Evolutionary conservation across 2,113 vertebrate species (phyloP).

Genomic region (Heterotis niloticus): DNA sequence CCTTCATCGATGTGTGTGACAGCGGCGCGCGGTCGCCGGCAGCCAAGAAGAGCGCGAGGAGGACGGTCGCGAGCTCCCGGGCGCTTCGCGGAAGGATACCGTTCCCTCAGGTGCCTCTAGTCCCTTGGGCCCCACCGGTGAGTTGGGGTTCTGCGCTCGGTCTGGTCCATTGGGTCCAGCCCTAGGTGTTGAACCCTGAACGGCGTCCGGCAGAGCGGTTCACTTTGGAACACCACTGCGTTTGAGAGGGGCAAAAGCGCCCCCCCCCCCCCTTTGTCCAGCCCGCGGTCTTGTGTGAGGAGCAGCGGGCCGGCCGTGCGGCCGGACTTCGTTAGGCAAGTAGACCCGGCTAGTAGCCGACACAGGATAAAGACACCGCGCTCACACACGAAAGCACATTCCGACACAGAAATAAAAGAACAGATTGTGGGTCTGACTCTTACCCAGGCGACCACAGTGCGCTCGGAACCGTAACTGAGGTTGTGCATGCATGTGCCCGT

Average conservation of each 20-base stretch:
- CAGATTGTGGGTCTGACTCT: too few species aligned
- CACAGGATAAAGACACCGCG: too few species aligned
- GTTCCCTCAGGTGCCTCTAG: constrained; percentile 53
- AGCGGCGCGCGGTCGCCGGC: constrained; percentile 21
- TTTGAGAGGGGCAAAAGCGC: constrained; percentile 42
- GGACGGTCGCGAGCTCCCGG: constrained; percentile 17
- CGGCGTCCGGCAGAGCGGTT: background rate
- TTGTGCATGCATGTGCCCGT: too few species aligned
- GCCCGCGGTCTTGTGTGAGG: constrained; percentile 27
- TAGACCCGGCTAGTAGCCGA: constrained; percentile 9
- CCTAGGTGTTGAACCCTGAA: constrained; percentile 21
- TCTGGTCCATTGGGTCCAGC: constrained; percentile 54
- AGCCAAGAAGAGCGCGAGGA: constrained; percentile 24
- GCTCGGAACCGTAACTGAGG: too few species aligned
- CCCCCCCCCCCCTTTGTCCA: constrained; percentile 42
- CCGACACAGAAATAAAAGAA: too few species aligned
- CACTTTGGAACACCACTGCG: constrained; percentile 33
- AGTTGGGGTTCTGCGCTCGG: background rate
- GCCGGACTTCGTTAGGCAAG: constrained; percentile 6
- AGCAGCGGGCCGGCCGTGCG: background rate
- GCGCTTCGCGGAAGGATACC: constrained; percentile 21
- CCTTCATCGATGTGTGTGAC: constrained; percentile 27
- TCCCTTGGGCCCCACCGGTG: too few species aligned
- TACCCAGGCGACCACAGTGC: too few species aligned
- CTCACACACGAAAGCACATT: too few species aligned